A percentile compares a stretch with the other conserved stretches of the same genome.
These are phyloP conservation scores for Notodonta ziczac DNA, from an alignment of 2,888 invertebrate species.

Conservation along the genomic window DNA sequence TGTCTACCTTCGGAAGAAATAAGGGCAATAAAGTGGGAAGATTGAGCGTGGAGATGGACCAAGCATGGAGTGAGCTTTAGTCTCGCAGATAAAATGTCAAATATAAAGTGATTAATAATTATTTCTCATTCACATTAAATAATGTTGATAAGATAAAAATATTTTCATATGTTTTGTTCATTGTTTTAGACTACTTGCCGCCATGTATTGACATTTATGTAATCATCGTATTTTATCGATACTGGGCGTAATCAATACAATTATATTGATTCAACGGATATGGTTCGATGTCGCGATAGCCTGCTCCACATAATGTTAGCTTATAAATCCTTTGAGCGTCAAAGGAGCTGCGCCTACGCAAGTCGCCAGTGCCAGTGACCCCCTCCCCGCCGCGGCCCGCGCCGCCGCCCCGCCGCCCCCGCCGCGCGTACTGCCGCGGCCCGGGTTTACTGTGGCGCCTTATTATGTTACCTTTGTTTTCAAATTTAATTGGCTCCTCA, in stretches of 20 bases:
- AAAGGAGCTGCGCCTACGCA: constrained; percentile 78
- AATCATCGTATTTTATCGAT: constrained; percentile 3
- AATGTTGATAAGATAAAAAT: background rate
- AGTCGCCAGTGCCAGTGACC: constrained; percentile 58
- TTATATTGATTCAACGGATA: constrained; percentile 17
- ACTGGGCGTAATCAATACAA: background rate
- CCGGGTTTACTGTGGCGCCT: constrained; percentile 74
- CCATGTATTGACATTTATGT: constrained; percentile 1
- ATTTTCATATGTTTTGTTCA: background rate
- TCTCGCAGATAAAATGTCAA: background rate
- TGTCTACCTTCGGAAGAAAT: constrained; percentile 76
- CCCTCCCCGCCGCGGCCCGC: constrained; percentile 43
- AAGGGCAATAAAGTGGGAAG: constrained; percentile 76
- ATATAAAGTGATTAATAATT: background rate
- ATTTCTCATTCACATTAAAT: background rate
- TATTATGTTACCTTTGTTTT: constrained; percentile 84
- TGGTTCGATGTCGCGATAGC: constrained; percentile 44
- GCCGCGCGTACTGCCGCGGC: constrained; percentile 26
- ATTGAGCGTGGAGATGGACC: constrained; percentile 60
- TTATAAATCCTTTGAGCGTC: constrained; percentile 71
- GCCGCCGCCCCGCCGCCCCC: constrained; percentile 23
- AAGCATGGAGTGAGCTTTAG: constrained; percentile 56
- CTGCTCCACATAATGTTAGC: constrained; percentile 56
- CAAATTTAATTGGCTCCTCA: constrained; percentile 84
- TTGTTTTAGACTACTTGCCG: background rate